phyloP scores from a whole-genome alignment of 2,888 invertebrate genomes.

The Drosophila crucigera region DNA sequence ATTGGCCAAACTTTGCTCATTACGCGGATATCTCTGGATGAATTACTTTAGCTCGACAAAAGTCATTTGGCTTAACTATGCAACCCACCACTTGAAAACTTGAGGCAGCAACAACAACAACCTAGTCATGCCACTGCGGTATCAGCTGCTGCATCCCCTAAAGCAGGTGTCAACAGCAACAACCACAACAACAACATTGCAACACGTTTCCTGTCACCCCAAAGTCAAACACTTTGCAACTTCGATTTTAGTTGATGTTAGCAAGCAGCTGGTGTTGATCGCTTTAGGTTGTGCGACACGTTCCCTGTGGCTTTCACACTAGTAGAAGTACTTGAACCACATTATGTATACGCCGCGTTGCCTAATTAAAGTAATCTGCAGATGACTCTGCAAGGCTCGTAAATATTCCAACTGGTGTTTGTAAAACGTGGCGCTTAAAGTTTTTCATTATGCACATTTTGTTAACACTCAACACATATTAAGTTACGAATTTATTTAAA shows the following conservation, averaged over 20 bases:
- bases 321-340: no score
- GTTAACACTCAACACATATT: neutral
- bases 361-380: conserved; percentile 65
- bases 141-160: conserved; percentile 25
- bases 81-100: conserved; percentile 55
- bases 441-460: conserved; percentile 16
- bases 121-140: neutral
- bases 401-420: conserved; percentile 28
- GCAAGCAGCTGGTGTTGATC: conserved; percentile 21
- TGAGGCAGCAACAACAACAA: conserved; percentile 25
- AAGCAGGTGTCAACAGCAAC: conserved; percentile 52
- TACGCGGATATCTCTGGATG: conserved; percentile 35
- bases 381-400: conserved; percentile 43
- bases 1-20: conserved; percentile 53
- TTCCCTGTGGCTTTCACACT: conserved; percentile 13
- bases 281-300: conserved; percentile 52
- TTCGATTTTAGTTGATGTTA: conserved; percentile 38
- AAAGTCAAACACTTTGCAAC: conserved; percentile 40
- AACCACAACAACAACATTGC: conserved; percentile 10
- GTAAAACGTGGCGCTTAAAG: conserved; percentile 36
- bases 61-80: conserved; percentile 38
- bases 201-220: conserved; percentile 23
- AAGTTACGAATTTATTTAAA: neutral
- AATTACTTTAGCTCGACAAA: conserved; percentile 12
- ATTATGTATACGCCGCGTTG: conserved; percentile 61